Base-by-base conservation (phyloP, 2,797 vertebrate genomes). In the Nannoperca australis region DNA sequence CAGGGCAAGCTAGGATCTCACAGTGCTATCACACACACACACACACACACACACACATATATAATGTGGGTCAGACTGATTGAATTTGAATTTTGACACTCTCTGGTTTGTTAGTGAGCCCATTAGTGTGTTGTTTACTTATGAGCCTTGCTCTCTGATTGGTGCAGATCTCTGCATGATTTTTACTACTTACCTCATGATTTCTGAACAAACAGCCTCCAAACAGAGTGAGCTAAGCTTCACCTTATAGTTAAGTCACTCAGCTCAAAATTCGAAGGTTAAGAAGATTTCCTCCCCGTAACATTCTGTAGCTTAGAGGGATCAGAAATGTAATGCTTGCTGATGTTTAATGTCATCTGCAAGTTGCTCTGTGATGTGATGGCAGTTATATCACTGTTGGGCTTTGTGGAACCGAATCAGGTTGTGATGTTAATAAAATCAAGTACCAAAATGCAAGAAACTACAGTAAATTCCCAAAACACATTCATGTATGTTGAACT, bases 61-160 rank as follows among this genome's bases (percentile, higher is more conserved):
- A 53, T 70, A 73, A 84, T 63, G 54, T 80, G 71, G 73, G 78
- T 85, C 84, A 88, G 66, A 65, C 55, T 32, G 42, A 63, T 66
- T 59, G 7, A 60, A 71, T 78, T 55, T 78, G 63, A 70, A 83
- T 86, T 64, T 90, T 86, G 84, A 89, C 88, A 78, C 51, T 50
- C 22, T 1, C 38, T 73, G 56, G 51, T 69, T 85, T 34, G 83
- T 82, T 75, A 69, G 32, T 82, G 79, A 82, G 73, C 47, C 74
- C 82, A 71, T 82, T 73, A 83, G 79, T 73, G 75, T 51, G 30
- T 65, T 65, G 49, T 65, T 70, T 72, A 68, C 54, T 55, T 54
- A 66, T 60, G 59, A 85, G 65, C 24, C 64, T 20, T 14, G 2
- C 6, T 69, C n/a, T 62, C 24, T 47, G 24, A 65, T 59, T 70